Percentiles rank a stretch among this genome's conserved stretches.
Evolutionary conservation across 2,113 vertebrate genomes (phyloP).

Genomic region (Patagioenas fasciata): DNA sequence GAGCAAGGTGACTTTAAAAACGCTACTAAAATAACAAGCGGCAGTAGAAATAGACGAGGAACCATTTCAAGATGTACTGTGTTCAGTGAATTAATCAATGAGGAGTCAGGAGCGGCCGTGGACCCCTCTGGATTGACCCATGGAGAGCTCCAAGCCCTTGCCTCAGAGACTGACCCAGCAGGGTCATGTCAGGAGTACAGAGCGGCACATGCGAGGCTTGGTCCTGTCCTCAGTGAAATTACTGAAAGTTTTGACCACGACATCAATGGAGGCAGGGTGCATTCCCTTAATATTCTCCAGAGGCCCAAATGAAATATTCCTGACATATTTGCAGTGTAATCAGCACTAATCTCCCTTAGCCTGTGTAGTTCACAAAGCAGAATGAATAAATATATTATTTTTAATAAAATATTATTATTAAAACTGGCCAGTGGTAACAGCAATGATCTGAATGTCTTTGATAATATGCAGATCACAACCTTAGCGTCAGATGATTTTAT

Average conservation of each 20-base stretch:
- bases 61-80: background rate
- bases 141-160: background rate
- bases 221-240: background rate
- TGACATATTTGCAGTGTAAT: background rate
- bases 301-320: background rate
- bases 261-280: background rate
- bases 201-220: background rate
- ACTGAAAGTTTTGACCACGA: background rate
- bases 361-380: background rate
- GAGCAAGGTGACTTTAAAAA: background rate
- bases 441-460: background rate
- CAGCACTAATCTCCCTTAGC: background rate
- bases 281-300: background rate
- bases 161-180: fast-evolving
- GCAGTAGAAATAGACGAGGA: background rate
- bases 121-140: background rate
- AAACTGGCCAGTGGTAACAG: background rate
- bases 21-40: background rate
- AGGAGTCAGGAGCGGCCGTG: background rate
- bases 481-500: background rate
- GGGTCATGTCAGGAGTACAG: background rate
- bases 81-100: background rate
- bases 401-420: background rate
- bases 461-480: background rate
- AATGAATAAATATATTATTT: background rate